Evolutionary conservation across 1,140 invertebrate species (phyloP).

Genomic region (Zaprionus inermis): DNA sequence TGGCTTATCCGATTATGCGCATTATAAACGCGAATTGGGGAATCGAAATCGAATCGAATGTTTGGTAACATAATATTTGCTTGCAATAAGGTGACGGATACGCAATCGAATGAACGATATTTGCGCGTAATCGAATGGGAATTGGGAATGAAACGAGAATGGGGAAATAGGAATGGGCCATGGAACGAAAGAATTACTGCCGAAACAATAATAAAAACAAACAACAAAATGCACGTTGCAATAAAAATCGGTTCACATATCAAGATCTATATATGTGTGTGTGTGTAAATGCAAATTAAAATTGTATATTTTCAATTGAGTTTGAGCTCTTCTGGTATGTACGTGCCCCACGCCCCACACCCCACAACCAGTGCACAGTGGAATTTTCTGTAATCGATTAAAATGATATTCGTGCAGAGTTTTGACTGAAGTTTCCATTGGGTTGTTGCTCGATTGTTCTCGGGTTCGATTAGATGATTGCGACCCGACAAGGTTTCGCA

Average conservation of each 20-base stretch:
- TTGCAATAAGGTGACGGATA: slow-evolving; percentile 21
- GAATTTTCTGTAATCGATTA: slow-evolving; percentile 50
- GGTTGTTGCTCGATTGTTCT: slow-evolving; percentile 1
- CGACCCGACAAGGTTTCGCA: slow-evolving; percentile 37
- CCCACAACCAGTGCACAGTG: background rate
- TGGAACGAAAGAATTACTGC: slow-evolving; percentile 34
- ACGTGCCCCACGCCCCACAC: slow-evolving; percentile 1
- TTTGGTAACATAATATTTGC: slow-evolving; percentile 33
- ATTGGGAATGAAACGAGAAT: slow-evolving; percentile 2
- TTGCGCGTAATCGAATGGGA: slow-evolving; percentile 28
- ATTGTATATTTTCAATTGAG: slow-evolving; percentile 57
- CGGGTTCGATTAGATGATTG: slow-evolving; percentile 11
- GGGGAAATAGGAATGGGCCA: background rate
- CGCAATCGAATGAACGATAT: slow-evolving; percentile 34
- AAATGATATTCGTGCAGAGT: slow-evolving; percentile 49
- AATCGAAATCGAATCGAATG: background rate
- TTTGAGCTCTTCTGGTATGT: slow-evolving; percentile 33
- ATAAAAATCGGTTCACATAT: slow-evolving; percentile 55
- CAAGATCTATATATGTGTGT: slow-evolving; percentile 31
- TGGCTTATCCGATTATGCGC: background rate
- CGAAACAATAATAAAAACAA: slow-evolving; percentile 58
- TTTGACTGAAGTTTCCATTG: slow-evolving; percentile 20
- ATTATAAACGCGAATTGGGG: background rate
- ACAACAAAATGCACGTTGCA: slow-evolving; percentile 45
- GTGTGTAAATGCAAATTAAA: slow-evolving; percentile 42